Evolutionary conservation across 2,888 invertebrate species (phyloP), one percentile per base, ranked within the genome.

Genomic region (Ectemnius continuus): DNA sequence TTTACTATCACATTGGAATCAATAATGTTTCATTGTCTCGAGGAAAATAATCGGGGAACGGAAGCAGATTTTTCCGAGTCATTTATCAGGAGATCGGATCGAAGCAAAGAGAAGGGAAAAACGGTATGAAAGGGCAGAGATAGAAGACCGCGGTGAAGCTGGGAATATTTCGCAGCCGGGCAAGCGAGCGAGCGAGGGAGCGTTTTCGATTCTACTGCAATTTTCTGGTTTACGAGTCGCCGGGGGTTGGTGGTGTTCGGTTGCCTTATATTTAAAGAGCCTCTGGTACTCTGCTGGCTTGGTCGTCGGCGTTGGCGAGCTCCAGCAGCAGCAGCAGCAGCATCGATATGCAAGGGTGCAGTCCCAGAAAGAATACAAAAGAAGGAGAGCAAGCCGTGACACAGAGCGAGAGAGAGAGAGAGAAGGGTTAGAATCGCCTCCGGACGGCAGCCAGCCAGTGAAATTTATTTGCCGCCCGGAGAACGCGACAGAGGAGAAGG

Each of bases 211-310:
- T 60, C 56, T 16, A 11, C 13, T 23, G 4, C n/a, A 58, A 46
- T 58, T 60, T 52, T 28, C 20, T 28, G 56, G 20, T 56, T 46
- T 20, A 46, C 61, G 36, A 6, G 16, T 36, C 18, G 60, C 18
- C n/a, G 18, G n/a, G 20, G 23, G 16, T 48, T 60, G 59, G 47
- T 60, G 18, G 36, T 26, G 59, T 59, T 57, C 58, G 69, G 56
- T 65, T 36, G 46, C 23, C 36, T 61, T 70, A 73, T 78, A 79
- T 79, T 73, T 76, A 73, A 76, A 79, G 73, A 73, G 64, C 62
- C 62, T n/a, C 61, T 45, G 56, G 36, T 47, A 60, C 52, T 23
- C 23, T 45, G 62, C 16, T 60, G 48, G 63, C 59, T 52, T 58
- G 46, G 52, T 47, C 71, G 52, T 47, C 71, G 45, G 59, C 56